These are phyloP conservation scores for Camponotus pennsylvanicus DNA, from an alignment of 1,140 invertebrate genomes.

Conservation along the genomic window DNA sequence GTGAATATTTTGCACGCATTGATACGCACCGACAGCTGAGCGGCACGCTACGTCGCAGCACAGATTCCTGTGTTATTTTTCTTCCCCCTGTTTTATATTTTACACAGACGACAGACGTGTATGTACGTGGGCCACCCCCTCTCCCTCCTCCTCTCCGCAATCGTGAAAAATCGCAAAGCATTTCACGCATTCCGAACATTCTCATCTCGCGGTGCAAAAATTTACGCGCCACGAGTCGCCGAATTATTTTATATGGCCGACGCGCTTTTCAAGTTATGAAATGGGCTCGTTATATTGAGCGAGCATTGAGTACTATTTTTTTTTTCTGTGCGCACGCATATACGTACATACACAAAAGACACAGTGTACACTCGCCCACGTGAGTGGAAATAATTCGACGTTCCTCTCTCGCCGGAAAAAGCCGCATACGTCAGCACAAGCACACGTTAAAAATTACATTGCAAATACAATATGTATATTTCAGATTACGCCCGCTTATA, in stretches of 20 bases:
- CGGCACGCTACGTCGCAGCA: background rate
- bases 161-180: slow-evolving; percentile 19
- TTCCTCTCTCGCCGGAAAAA: slow-evolving; percentile 19
- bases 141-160: background rate
- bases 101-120: background rate
- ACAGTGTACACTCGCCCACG: background rate
- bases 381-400: slow-evolving; percentile 25
- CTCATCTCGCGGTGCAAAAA: slow-evolving; percentile 27
- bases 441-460: slow-evolving; percentile 39
- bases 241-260: slow-evolving; percentile 27
- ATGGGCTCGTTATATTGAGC: slow-evolving; percentile 26
- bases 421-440: slow-evolving; percentile 5
- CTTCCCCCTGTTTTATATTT: background rate
- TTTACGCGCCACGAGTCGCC: slow-evolving; percentile 16
- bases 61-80: slow-evolving; percentile 26
- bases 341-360: too few relatives aligned
- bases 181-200: slow-evolving; percentile 33
- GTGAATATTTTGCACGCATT: slow-evolving; percentile 47
- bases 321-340: background rate
- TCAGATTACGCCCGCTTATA: background rate
- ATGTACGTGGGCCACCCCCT: background rate
- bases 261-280: slow-evolving; percentile 2
- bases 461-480: background rate
- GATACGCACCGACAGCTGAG: slow-evolving; percentile 43
- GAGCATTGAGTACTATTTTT: background rate